Conservation (phyloP, 2,113 vertebrate species). For the Rhinolophus sinicus region DNA sequence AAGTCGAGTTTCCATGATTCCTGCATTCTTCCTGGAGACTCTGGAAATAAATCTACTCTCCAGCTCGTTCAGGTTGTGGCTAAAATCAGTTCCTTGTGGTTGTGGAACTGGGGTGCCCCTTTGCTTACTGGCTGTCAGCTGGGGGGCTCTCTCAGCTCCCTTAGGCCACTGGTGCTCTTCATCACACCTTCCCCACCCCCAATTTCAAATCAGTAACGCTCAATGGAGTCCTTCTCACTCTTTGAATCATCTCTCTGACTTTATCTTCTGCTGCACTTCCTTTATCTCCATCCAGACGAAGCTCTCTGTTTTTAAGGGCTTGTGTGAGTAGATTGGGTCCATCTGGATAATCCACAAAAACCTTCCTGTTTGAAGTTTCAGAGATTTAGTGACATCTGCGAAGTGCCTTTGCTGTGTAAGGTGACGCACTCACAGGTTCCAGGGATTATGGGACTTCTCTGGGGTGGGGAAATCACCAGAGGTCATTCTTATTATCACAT, state of each 20-base stretch:
- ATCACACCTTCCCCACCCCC: fast-evolving
- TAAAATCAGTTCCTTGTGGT: neutral
- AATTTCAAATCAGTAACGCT: neutral
- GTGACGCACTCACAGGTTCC: neutral
- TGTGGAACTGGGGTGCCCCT: neutral
- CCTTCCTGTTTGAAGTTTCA: neutral
- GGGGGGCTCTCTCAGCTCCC: no score
- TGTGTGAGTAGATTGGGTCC: neutral
- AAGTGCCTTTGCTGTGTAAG: neutral
- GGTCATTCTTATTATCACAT: neutral
- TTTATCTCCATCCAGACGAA: neutral
- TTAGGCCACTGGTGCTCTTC: neutral
- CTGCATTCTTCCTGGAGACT: neutral
- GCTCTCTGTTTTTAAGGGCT: neutral
- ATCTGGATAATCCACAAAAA: neutral
- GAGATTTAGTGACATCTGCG: neutral
- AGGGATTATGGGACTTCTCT: neutral
- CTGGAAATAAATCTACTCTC: neutral
- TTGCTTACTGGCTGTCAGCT: neutral
- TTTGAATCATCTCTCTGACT: neutral
- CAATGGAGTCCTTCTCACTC: neutral
- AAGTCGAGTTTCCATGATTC: neutral
- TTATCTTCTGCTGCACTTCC: neutral
- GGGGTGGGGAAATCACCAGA: neutral
- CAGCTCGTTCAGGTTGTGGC: neutral